Evolutionary conservation across 2,113 vertebrate genomes (phyloP).

Genomic region (Struthidea cinerea): DNA sequence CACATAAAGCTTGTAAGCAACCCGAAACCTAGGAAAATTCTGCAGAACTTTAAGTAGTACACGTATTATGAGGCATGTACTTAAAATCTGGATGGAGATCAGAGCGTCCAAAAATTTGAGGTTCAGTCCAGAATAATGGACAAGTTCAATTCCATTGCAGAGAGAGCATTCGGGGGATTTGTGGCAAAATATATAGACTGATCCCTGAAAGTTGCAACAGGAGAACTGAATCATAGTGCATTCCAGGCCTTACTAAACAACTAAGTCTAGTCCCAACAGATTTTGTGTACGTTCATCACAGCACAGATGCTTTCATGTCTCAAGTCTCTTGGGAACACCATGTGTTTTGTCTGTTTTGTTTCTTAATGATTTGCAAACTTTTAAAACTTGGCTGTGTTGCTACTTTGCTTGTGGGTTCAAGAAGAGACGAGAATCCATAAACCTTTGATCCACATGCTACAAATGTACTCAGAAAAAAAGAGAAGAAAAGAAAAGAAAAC

Average conservation of each 20-base stretch:
- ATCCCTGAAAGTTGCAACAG: not conserved
- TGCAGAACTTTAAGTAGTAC: not conserved
- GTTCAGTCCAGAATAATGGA: not conserved
- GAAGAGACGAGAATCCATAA: conserved; percentile 13
- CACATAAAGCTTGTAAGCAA: not conserved
- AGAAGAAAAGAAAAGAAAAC: not conserved
- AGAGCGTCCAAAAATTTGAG: not conserved
- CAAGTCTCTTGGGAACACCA: not conserved
- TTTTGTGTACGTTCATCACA: not conserved
- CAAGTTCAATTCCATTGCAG: not conserved
- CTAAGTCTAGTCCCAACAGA: not conserved
- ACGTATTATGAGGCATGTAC: not conserved
- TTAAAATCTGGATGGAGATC: not conserved
- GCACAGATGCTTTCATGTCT: conserved; percentile 36
- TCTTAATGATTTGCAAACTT: conserved; percentile 39
- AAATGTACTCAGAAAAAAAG: not conserved
- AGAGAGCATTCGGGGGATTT: not conserved
- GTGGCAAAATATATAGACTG: not conserved
- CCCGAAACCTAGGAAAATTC: not conserved
- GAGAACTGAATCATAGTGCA: not conserved
- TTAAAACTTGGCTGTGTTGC: not conserved
- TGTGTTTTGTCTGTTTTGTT: conserved; percentile 27
- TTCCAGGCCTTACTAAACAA: not conserved
- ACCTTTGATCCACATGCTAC: not conserved
- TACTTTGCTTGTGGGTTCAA: conserved; percentile 19